phyloP scores from a whole-genome alignment of 2,888 invertebrate species.

The Luperina nickerlii region DNA sequence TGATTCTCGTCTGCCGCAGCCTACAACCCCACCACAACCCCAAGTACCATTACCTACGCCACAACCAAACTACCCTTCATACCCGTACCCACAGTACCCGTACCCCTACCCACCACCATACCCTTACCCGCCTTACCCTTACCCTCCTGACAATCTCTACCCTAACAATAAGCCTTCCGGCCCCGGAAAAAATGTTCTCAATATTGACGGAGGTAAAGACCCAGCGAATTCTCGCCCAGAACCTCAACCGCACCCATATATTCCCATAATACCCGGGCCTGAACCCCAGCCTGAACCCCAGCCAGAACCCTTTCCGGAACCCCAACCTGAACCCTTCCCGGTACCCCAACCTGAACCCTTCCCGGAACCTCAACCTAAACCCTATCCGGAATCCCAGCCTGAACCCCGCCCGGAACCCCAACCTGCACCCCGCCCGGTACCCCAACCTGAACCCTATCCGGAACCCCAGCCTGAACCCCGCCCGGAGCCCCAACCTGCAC shows the following conservation, averaged over 20 bases:
- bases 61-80: conserved; percentile 14
- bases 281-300: background rate
- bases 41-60: conserved; percentile 3
- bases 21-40: background rate
- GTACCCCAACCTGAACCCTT: background rate
- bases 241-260: background rate
- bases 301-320: background rate
- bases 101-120: conserved; percentile 45
- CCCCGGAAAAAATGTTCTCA: background rate
- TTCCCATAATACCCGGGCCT: background rate
- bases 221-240: background rate
- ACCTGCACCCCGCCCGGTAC: background rate
- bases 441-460: too few relatives aligned
- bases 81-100: conserved; percentile 37
- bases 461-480: too few relatives aligned
- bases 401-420: background rate
- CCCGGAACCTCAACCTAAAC: background rate
- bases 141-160: conserved; percentile 5
- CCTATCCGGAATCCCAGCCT: background rate
- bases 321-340: background rate
- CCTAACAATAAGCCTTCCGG: background rate
- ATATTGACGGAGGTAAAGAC: background rate
- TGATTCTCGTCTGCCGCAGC: conserved; percentile 27
- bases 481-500: too few relatives aligned
- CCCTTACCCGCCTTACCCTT: conserved; percentile 30